Evolutionary conservation across 1,140 invertebrate genomes (phyloP), one percentile per base, ranked within the genome.

Genomic region (Drosophila arizonae): DNA sequence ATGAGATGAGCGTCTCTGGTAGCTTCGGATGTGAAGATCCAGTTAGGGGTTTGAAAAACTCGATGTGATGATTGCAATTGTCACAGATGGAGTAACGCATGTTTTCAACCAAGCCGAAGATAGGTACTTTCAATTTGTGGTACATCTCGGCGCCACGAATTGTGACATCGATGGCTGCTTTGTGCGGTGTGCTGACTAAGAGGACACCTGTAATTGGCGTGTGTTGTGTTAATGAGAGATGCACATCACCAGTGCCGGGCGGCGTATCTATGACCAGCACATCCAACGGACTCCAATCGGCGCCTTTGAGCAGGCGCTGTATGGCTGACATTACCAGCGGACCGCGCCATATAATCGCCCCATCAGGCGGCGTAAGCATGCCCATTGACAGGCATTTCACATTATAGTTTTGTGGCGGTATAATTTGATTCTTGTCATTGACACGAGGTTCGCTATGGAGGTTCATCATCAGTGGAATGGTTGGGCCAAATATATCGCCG

Each of bases 331-430:
- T 99, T 11, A 99, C 98, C 95, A 98, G 97, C 4, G 97, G 93
- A 0, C 97, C 97, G 75, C 97, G 93, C 97, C 97, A 98, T 26
- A 98, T 95, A 8, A 97, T 94, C 0, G 97, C 95, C 46, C 95
- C 94, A 76, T 95, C 95, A 75, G 96, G 94, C 6, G 95, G 94
- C 0, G 97, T 95, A 9, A 98, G 92, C 90, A 98, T 95, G 52
- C 97, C 97, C 96, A 98, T 98, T 6, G 97, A 98, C 95, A 98
- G 96, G 85, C 97, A 98, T 95, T 98, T 98, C 11, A 98, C 94
- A 67, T 96, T 96, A 93, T 97, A 98, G 92, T 98, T 98, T 6
- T 95, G 89, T 8, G 98, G 93, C 9, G 97, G 97, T 87, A 96
- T 94, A 94, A 98, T 98, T 13, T 95, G 90, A 81, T 98, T 95